Evolutionary conservation across 2,113 vertebrate genomes (phyloP).

Genomic region (Benitochromis conjunctus): DNA sequence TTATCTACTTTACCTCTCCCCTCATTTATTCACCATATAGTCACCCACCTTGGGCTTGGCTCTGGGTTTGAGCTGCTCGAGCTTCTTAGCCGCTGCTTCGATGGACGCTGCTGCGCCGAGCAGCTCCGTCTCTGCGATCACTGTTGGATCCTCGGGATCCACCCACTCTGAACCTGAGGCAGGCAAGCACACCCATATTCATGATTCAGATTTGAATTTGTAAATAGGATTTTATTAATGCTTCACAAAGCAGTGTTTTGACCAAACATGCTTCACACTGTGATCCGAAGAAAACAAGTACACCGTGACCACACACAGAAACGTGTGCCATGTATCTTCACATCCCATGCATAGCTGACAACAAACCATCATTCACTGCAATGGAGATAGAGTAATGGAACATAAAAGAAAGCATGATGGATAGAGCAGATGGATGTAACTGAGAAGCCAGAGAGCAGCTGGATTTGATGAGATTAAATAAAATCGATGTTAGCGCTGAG

Average conservation of each 20-base stretch:
- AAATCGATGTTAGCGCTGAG: slow-evolving; percentile 15
- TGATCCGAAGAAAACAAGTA: slow-evolving; percentile 23
- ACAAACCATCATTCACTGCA: slow-evolving; percentile 37
- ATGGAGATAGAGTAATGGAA: slow-evolving; percentile 32
- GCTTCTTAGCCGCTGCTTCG: slow-evolving; percentile 96
- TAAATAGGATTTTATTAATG: neutral
- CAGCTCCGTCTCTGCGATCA: slow-evolving; percentile 94
- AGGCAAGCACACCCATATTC: neutral
- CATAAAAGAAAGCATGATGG: slow-evolving; percentile 15
- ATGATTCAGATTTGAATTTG: neutral
- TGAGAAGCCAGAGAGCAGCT: slow-evolving; percentile 15
- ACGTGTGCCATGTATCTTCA: neutral
- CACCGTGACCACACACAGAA: slow-evolving; percentile 13
- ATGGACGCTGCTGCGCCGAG: slow-evolving; percentile 96
- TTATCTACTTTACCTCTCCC: neutral
- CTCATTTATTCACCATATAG: neutral
- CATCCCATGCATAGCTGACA: slow-evolving; percentile 57
- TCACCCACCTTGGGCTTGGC: slow-evolving; percentile 91
- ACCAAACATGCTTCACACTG: slow-evolving; percentile 43
- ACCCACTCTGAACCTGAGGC: slow-evolving; percentile 92
- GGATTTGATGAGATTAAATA: slow-evolving; percentile 25
- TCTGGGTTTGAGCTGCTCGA: slow-evolving; percentile 96
- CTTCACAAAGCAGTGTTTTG: neutral
- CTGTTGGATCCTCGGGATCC: slow-evolving; percentile 96
- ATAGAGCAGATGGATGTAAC: neutral